These are phyloP conservation scores for Nudaria mundana DNA, from an alignment of 2,888 invertebrate genomes.

Conservation along the genomic window DNA sequence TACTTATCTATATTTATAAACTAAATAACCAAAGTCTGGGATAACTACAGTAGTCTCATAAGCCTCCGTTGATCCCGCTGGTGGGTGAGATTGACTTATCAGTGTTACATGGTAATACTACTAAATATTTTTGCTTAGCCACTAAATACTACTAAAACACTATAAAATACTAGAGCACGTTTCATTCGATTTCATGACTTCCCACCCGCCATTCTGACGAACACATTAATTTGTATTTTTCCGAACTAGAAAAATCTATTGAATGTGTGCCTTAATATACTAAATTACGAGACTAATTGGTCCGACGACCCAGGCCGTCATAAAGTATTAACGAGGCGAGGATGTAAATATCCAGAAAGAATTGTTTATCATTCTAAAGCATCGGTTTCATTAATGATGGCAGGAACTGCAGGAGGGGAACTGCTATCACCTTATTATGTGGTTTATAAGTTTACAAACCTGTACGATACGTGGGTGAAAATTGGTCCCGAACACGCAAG, in stretches of 20 bases:
- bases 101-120: too few species aligned
- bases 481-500: neutral
- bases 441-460: conserved; percentile 49
- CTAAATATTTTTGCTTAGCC: too few species aligned
- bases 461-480: neutral
- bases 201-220: too few species aligned
- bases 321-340: conserved; percentile 33
- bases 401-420: conserved; percentile 45
- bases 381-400: conserved; percentile 48
- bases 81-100: too few species aligned
- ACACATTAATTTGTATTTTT: conserved; percentile 23
- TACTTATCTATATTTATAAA: too few species aligned
- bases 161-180: too few species aligned
- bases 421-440: conserved; percentile 52
- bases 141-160: too few species aligned
- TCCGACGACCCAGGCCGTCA: conserved; percentile 22
- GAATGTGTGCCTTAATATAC: conserved; percentile 19
- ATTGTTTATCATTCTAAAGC: conserved; percentile 46
- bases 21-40: too few species aligned
- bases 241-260: conserved; percentile 17
- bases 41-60: too few species aligned
- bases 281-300: conserved; percentile 30
- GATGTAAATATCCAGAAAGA: conserved; percentile 46
- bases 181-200: too few species aligned
- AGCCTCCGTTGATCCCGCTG: too few species aligned